These are phyloP conservation scores for Teleiodes luculella DNA, from an alignment of 2,888 invertebrate genomes.

Conservation along the genomic window DNA sequence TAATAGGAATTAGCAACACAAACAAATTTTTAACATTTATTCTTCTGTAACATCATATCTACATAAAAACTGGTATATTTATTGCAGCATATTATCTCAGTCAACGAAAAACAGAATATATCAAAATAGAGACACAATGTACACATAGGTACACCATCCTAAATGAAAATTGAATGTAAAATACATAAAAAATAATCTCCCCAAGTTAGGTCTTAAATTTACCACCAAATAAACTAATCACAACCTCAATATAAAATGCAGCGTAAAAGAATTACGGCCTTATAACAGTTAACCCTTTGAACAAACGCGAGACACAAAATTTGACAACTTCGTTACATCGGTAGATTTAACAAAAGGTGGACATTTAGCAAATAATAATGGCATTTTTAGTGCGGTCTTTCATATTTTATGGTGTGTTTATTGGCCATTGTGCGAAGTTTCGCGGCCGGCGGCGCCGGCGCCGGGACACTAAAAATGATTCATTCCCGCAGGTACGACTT, in stretches of 20 bases:
- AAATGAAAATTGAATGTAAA: slow-evolving; percentile 13
- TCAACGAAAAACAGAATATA: slow-evolving; percentile 8
- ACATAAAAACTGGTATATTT: too few relatives aligned
- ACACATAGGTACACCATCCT: not conserved
- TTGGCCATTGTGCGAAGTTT: slow-evolving; percentile 66
- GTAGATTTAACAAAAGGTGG: slow-evolving; percentile 65
- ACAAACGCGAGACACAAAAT: slow-evolving; percentile 36
- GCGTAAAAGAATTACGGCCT: slow-evolving; percentile 27
- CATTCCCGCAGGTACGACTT: slow-evolving; percentile 57
- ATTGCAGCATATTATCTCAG: too few relatives aligned
- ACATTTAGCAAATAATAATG: slow-evolving; percentile 69
- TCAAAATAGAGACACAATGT: not conserved
- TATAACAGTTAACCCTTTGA: slow-evolving; percentile 39
- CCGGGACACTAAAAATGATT: slow-evolving; percentile 65
- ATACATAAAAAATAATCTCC: slow-evolving; percentile 39
- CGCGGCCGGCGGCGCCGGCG: slow-evolving; percentile 48
- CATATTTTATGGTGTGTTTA: slow-evolving; percentile 76
- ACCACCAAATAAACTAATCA: slow-evolving; percentile 28
- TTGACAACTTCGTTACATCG: slow-evolving; percentile 58
- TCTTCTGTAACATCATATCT: too few relatives aligned
- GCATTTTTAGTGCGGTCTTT: slow-evolving; percentile 69
- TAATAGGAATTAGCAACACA: too few relatives aligned
- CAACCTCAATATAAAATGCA: slow-evolving; percentile 22
- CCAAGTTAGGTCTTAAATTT: slow-evolving; percentile 46
- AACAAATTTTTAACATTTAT: too few relatives aligned